Percentiles rank a stretch among this genome's conserved stretches.
Evolutionary conservation across 2,888 invertebrate species (phyloP).

Genomic region (Anodontia alba): DNA sequence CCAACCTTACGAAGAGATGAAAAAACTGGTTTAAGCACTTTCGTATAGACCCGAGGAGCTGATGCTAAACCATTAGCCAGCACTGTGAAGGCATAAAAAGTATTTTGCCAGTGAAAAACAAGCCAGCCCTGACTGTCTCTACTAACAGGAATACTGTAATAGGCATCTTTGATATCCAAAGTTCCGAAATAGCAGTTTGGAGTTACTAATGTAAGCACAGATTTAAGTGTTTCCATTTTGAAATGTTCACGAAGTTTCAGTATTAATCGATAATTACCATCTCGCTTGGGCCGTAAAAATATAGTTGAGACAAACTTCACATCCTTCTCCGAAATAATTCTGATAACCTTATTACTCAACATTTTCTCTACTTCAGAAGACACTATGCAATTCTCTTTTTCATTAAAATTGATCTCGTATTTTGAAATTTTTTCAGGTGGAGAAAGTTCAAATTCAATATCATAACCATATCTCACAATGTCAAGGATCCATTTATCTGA

Average conservation of each 20-base stretch:
- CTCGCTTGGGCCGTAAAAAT: neutral
- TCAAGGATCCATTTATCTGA: no score
- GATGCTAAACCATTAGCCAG: neutral
- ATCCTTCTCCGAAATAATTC: no score
- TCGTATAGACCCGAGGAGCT: conserved; percentile 30
- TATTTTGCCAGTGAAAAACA: neutral
- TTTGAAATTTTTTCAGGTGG: no score
- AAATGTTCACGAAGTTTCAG: neutral
- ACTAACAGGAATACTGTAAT: neutral
- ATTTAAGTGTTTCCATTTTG: no score
- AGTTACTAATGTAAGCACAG: neutral
- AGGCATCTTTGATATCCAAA: neutral
- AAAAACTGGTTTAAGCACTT: conserved; percentile 25
- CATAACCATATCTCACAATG: no score
- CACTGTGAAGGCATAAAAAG: neutral
- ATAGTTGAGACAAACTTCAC: no score
- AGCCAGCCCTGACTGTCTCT: no score
- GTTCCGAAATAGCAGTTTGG: neutral
- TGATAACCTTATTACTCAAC: no score
- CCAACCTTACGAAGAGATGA: conserved; percentile 17
- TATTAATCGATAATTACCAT: neutral
- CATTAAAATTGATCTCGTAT: no score
- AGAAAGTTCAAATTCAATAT: no score
- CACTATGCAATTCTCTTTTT: no score
- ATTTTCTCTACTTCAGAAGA: no score